Evolutionary conservation across 2,113 vertebrate genomes (phyloP).

Genomic region (Aramus guarauna): DNA sequence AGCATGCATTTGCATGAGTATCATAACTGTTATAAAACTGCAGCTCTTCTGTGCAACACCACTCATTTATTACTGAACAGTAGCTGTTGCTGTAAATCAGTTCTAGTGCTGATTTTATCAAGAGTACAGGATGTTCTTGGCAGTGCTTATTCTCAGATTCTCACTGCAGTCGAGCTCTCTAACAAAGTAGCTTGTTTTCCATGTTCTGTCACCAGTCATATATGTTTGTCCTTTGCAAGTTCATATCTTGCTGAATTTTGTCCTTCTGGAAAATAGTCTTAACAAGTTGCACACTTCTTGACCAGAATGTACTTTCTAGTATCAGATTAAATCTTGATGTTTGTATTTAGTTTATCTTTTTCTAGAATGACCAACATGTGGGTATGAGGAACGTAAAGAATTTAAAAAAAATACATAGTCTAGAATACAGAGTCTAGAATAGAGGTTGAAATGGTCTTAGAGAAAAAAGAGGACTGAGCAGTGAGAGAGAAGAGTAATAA

Average conservation of each 20-base stretch:
- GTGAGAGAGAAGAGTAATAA: neutral
- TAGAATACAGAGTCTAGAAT: neutral
- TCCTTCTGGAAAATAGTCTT: neutral
- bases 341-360: neutral
- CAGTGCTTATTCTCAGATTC: conserved; percentile 1
- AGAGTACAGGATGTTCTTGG: conserved; percentile 30
- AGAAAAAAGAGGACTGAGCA: neutral
- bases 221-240: neutral
- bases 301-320: neutral
- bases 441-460: neutral
- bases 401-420: neutral
- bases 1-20: neutral
- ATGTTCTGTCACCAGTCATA: neutral
- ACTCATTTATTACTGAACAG: conserved; percentile 23
- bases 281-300: neutral
- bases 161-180: neutral
- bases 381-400: neutral
- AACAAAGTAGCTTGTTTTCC: neutral
- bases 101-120: conserved; percentile 24
- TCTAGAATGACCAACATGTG: neutral
- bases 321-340: neutral
- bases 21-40: neutral
- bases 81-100: conserved; percentile 18
- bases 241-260: neutral
- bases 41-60: neutral